Conservation (phyloP, 1,140 invertebrate genomes). For the Polypedilum vanderplanki region DNA sequence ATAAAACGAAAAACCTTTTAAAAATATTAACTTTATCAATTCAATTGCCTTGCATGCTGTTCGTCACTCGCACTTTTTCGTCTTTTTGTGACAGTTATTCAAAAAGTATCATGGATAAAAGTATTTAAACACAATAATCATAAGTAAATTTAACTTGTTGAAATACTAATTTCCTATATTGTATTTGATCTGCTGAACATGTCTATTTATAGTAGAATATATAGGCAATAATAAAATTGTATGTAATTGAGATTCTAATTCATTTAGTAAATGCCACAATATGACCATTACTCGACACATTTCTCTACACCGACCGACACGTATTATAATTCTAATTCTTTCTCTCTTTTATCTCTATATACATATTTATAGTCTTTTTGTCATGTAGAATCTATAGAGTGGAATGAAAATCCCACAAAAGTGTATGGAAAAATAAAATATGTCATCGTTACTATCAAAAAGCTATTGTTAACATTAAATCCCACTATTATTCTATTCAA, state of each 20-base stretch:
- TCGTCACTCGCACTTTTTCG: background rate
- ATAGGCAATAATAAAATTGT: too few relatives aligned
- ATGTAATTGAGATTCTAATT: too few relatives aligned
- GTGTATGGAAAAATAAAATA: conserved; percentile 1
- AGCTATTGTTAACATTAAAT: conserved; percentile 13
- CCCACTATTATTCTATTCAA: conserved; percentile 16
- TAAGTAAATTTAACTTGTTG: background rate
- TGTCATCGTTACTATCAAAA: conserved; percentile 18
- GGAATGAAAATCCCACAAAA: conserved; percentile 9
- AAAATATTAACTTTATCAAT: conserved; percentile 6
- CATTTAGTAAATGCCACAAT: too few relatives aligned
- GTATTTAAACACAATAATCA: background rate
- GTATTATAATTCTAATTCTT: too few relatives aligned
- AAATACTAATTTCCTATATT: conserved; percentile 8
- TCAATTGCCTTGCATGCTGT: background rate
- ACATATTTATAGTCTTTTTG: too few relatives aligned
- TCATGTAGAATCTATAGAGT: too few relatives aligned
- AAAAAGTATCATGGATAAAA: background rate
- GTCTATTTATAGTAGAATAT: too few relatives aligned
- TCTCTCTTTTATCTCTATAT: too few relatives aligned
- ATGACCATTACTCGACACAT: too few relatives aligned
- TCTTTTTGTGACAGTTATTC: background rate
- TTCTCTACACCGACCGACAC: too few relatives aligned
- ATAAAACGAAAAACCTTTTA: background rate
- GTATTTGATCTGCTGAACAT: background rate